Conservation (phyloP, 2,113 vertebrate genomes). For the Ammodytes marinus region DNA sequence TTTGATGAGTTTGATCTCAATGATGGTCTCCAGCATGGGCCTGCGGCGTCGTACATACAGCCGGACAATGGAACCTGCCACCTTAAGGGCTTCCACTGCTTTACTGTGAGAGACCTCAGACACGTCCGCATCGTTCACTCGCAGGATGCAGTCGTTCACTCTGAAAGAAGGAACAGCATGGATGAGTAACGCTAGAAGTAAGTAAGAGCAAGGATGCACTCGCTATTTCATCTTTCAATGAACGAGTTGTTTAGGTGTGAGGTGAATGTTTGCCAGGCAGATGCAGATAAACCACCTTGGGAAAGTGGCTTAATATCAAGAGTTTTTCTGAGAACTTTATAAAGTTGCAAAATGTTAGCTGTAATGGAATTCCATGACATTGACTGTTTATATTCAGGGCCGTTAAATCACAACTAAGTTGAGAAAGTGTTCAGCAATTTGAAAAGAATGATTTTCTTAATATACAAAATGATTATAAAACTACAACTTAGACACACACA, state of each 20-base stretch:
- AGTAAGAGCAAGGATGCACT: not conserved
- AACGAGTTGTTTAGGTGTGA: not conserved
- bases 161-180: conserved; percentile 73
- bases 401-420: not conserved
- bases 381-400: not conserved
- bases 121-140: conserved; percentile 95
- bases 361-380: not conserved
- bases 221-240: not conserved
- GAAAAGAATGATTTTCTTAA: not conserved
- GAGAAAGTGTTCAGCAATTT: not conserved
- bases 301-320: too few species aligned
- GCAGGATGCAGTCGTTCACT: conserved; percentile 96
- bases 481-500: not conserved
- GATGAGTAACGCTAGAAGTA: not conserved
- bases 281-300: too few species aligned
- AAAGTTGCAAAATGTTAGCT: not conserved
- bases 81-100: conserved; percentile 95
- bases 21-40: conserved; percentile 95
- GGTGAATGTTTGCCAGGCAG: not conserved
- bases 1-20: conserved; percentile 97
- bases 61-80: conserved; percentile 93
- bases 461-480: not conserved
- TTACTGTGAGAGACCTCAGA: conserved; percentile 96
- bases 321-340: not conserved
- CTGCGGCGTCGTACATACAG: conserved; percentile 94